phyloP scores from a whole-genome alignment of 2,888 invertebrate genomes.

The Sylvicola fuscatus region DNA sequence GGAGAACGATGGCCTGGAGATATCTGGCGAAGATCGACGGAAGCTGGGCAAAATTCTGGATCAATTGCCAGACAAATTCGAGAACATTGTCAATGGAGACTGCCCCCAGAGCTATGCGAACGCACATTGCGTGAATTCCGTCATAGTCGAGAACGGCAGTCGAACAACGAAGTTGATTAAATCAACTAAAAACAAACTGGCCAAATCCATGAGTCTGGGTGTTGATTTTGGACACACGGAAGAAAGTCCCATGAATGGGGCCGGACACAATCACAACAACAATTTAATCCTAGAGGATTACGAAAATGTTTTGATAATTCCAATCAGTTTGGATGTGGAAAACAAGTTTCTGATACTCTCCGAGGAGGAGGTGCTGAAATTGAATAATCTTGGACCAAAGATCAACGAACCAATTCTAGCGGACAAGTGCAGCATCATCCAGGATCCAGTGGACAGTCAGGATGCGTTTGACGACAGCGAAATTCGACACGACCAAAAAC shows the following conservation, averaged over 20 bases:
- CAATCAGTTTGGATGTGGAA: conserved; percentile 33
- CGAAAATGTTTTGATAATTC: conserved; percentile 45
- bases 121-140: background rate
- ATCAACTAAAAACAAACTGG: conserved; percentile 21
- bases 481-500: conserved; percentile 7
- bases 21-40: conserved; percentile 23
- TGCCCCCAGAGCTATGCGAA: background rate
- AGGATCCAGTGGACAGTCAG: conserved; percentile 10
- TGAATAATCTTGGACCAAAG: conserved; percentile 23
- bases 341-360: conserved; percentile 44
- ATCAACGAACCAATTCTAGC: conserved; percentile 11
- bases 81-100: conserved; percentile 11
- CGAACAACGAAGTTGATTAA: conserved; percentile 20
- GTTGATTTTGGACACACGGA: conserved; percentile 10
- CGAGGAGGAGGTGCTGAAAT: conserved; percentile 38
- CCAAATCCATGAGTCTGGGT: conserved; percentile 19
- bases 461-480: conserved; percentile 10
- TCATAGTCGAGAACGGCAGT: conserved; percentile 3
- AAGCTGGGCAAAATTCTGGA: conserved; percentile 27
- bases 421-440: conserved; percentile 15
- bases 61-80: conserved; percentile 22
- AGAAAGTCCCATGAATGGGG: conserved; percentile 14
- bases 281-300: conserved; percentile 11
- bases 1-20: conserved; percentile 17
- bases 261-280: conserved; percentile 15